Percentiles rank a stretch among this genome's conserved stretches.
phyloP scores from a whole-genome alignment of 2,888 invertebrate genomes.

The Steinernema hermaphroditum region DNA sequence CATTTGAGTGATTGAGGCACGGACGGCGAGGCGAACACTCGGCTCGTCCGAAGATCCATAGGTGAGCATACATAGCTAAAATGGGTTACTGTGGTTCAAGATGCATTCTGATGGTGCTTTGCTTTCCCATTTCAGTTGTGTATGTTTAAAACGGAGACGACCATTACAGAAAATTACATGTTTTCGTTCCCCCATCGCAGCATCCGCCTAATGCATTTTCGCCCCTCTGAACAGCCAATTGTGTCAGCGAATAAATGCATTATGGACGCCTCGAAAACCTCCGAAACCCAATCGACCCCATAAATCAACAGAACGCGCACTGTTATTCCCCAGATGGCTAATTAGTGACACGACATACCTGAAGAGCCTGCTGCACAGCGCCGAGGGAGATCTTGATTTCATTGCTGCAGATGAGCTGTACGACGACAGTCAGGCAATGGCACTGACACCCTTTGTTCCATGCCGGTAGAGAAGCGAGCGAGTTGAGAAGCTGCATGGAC shows the following conservation, averaged over 20 bases:
- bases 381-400: conserved; percentile 51
- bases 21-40: conserved; percentile 54
- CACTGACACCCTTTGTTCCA: conserved; percentile 58
- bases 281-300: not conserved
- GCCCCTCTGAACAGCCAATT: conserved; percentile 53
- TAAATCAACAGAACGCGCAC: not conserved
- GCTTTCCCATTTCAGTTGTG: no score
- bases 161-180: not conserved
- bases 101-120: no score
- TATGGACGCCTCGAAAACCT: conserved; percentile 2
- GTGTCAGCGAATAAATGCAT: conserved; percentile 59
- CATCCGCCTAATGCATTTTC: conserved; percentile 52
- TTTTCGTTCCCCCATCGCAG: not conserved
- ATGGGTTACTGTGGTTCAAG: no score
- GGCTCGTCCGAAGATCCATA: conserved; percentile 53
- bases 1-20: conserved; percentile 61
- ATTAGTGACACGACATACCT: conserved; percentile 40
- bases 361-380: conserved; percentile 55
- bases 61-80: conserved; percentile 51
- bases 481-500: conserved; percentile 74
- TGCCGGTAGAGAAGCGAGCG: conserved; percentile 54
- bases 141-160: not conserved
- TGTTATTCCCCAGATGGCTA: not conserved
- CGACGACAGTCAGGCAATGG: conserved; percentile 59
- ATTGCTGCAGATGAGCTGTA: conserved; percentile 58